Percentiles rank a stretch among this genome's conserved stretches.
These are phyloP conservation scores for Malacoraja senta DNA, from an alignment of 2,797 vertebrate species.

Conservation along the genomic window DNA sequence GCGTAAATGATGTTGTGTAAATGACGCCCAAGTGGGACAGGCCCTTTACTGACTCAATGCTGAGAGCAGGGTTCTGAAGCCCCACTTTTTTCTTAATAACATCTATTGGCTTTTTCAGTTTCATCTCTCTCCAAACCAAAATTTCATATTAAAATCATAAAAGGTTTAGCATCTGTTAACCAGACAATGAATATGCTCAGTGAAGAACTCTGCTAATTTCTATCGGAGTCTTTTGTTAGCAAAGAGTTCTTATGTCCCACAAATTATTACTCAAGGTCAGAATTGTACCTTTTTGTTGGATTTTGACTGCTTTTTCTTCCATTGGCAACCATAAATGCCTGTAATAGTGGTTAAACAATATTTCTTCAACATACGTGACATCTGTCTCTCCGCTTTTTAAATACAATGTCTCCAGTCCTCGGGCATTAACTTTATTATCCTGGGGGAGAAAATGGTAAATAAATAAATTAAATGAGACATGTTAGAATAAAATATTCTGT, in stretches of 20 bases:
- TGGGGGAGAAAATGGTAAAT: neutral
- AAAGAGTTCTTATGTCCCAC: neutral
- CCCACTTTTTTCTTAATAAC: too few relatives aligned
- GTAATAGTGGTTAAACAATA: neutral
- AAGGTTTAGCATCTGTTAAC: neutral
- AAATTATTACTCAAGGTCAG: neutral
- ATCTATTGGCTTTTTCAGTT: too few relatives aligned
- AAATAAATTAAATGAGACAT: neutral
- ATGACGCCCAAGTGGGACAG: too few relatives aligned
- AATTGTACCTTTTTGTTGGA: neutral
- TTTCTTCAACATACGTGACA: neutral
- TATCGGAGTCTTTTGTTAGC: too few relatives aligned
- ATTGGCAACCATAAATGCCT: conserved; percentile 26
- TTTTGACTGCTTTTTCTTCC: neutral
- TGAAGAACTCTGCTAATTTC: too few relatives aligned
- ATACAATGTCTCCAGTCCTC: neutral
- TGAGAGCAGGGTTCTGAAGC: too few relatives aligned
- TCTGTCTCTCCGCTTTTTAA: neutral
- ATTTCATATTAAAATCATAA: neutral
- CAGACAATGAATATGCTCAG: neutral
- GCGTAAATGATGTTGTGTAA: too few relatives aligned
- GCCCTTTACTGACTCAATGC: too few relatives aligned
- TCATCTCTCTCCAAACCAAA: neutral
- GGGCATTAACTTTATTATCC: neutral
- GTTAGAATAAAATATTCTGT: neutral